phyloP scores from a whole-genome alignment of 2,888 invertebrate species.

The Homarus gammarus region DNA sequence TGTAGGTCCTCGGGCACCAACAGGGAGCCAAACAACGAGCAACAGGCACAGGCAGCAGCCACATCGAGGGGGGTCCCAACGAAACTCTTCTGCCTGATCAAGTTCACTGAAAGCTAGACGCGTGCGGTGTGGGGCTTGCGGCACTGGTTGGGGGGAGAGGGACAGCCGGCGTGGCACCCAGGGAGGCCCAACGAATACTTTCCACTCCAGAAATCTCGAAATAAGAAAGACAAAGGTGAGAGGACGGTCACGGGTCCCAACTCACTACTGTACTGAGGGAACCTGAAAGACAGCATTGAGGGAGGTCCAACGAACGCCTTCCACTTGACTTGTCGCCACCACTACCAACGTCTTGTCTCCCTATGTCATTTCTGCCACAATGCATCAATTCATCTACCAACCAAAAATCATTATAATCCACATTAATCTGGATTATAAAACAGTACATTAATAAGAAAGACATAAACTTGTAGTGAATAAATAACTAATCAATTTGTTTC shows the following conservation, averaged over 20 bases:
- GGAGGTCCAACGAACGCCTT: constrained; percentile 62
- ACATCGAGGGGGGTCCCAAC: constrained; percentile 23
- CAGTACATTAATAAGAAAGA: no score
- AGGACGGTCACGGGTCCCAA: constrained; percentile 9
- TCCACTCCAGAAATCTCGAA: constrained; percentile 60
- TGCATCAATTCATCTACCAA: no score
- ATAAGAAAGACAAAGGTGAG: constrained; percentile 48
- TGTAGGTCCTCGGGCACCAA: constrained; percentile 13
- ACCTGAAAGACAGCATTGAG: constrained; percentile 47
- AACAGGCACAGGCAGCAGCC: constrained; percentile 11
- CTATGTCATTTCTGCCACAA: no score
- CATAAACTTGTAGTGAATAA: no score
- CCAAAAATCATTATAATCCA: no score
- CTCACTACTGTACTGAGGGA: neutral
- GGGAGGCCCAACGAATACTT: constrained; percentile 45
- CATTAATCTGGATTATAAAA: no score
- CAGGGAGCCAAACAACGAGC: constrained; percentile 12
- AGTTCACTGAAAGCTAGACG: constrained; percentile 22
- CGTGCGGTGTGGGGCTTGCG: neutral
- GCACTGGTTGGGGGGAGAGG: neutral
- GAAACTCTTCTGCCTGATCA: constrained; percentile 51
- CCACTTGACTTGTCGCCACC: constrained; percentile 58
- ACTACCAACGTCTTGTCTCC: constrained; percentile 5
- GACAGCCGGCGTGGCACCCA: constrained; percentile 9
- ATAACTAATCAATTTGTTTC: no score